A percentile compares a stretch with the other conserved stretches of the same genome.
These are phyloP conservation scores for Taurulus bubalis DNA, from an alignment of 2,113 vertebrate species.

Conservation along the genomic window DNA sequence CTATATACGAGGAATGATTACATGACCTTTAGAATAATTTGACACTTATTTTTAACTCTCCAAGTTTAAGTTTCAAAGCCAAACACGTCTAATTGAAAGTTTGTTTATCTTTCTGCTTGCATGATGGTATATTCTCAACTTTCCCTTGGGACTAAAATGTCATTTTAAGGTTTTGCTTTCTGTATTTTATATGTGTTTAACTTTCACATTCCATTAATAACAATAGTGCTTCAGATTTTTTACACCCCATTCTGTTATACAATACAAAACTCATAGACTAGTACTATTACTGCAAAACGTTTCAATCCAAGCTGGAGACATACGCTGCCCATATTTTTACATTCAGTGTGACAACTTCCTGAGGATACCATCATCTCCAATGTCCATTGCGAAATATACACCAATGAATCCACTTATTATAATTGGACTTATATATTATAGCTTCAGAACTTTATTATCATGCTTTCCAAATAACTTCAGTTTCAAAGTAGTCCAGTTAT, in stretches of 20 bases:
- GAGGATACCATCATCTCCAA: not conserved
- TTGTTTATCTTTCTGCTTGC: not conserved
- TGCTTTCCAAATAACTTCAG: not conserved
- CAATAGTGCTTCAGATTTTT: not conserved
- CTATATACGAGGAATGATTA: not conserved
- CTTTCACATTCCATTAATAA: not conserved
- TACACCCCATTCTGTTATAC: not conserved
- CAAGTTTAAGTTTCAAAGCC: not conserved
- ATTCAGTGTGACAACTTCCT: not conserved
- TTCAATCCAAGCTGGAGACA: not conserved
- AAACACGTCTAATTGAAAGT: not conserved
- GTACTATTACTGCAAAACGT: not conserved
- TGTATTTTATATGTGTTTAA: not conserved
- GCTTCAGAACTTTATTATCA: not conserved
- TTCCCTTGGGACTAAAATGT: not conserved
- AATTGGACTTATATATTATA: not conserved
- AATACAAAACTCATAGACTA: not conserved
- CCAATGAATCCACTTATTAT: not conserved
- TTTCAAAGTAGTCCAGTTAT: not conserved
- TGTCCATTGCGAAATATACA: not conserved
- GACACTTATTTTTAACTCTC: not conserved
- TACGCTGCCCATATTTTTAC: not conserved
- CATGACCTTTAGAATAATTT: not conserved
- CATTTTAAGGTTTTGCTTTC: not conserved
- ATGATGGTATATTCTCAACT: not conserved